Conservation (phyloP, 2,113 vertebrate species). For the Puffinus mauretanicus region DNA sequence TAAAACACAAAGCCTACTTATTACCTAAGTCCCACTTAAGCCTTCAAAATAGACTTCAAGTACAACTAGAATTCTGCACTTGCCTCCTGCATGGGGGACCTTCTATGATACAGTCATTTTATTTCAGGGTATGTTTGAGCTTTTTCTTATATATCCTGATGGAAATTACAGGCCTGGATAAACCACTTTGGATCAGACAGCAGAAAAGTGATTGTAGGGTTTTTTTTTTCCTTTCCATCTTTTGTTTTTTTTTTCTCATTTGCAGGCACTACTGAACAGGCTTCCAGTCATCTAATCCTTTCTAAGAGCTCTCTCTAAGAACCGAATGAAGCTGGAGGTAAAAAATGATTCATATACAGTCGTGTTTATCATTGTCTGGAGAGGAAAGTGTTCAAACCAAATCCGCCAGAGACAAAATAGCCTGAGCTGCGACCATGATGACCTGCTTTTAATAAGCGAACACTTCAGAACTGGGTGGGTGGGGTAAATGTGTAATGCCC, state of each 20-base stretch:
- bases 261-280: neutral
- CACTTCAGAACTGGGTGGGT: neutral
- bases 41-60: neutral
- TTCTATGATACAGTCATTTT: neutral
- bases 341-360: neutral
- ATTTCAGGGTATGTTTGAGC: neutral
- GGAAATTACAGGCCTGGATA: neutral
- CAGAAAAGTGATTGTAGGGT: neutral
- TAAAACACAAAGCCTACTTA: constrained; percentile 21
- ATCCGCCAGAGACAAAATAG: neutral
- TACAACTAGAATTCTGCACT: neutral
- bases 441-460: neutral
- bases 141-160: neutral
- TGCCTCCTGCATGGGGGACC: neutral
- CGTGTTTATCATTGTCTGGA: neutral
- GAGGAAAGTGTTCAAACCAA: neutral
- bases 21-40: neutral
- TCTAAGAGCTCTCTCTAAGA: neutral
- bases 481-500: neutral
- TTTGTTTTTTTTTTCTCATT: neutral
- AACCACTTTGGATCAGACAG: neutral
- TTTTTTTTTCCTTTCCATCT: neutral
- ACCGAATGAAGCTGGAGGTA: neutral
- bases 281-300: neutral
- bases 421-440: neutral